phyloP scores from a whole-genome alignment of 2,113 vertebrate species.

The Telmatochromis sp. region DNA sequence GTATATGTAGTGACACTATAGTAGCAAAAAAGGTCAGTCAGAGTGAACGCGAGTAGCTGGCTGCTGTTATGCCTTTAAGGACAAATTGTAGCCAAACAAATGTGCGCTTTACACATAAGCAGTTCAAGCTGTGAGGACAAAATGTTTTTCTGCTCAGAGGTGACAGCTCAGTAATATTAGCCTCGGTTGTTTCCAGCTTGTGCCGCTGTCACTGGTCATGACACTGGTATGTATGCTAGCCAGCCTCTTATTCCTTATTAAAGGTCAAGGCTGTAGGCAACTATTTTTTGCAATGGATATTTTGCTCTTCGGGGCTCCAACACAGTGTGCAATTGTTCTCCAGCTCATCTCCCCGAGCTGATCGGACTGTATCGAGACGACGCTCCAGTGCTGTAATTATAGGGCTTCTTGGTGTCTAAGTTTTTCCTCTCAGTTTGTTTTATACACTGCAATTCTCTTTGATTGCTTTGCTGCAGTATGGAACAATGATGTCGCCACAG shows the following conservation, averaged over 20 bases:
- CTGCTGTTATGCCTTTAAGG: neutral
- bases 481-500: slow-evolving; percentile 34
- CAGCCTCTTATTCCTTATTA: slow-evolving; percentile 1
- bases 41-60: neutral
- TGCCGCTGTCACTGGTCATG: neutral
- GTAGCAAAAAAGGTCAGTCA: neutral
- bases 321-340: neutral
- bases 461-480: slow-evolving; percentile 26
- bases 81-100: neutral
- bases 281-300: slow-evolving; percentile 5
- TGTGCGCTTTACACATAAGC: neutral
- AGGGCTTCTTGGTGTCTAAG: neutral
- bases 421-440: slow-evolving; percentile 8
- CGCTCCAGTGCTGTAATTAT: slow-evolving; percentile 7
- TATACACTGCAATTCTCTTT: neutral
- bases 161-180: neutral
- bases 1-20: neutral
- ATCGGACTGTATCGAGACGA: neutral
- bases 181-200: neutral
- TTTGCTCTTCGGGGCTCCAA: neutral
- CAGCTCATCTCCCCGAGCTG: neutral
- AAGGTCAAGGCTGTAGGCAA: slow-evolving; percentile 29
- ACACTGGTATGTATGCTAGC: neutral
- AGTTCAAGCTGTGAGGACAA: neutral
- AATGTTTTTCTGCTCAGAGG: neutral